phyloP scores from a whole-genome alignment of 2,888 invertebrate genomes.

The Drosophila conformis region DNA sequence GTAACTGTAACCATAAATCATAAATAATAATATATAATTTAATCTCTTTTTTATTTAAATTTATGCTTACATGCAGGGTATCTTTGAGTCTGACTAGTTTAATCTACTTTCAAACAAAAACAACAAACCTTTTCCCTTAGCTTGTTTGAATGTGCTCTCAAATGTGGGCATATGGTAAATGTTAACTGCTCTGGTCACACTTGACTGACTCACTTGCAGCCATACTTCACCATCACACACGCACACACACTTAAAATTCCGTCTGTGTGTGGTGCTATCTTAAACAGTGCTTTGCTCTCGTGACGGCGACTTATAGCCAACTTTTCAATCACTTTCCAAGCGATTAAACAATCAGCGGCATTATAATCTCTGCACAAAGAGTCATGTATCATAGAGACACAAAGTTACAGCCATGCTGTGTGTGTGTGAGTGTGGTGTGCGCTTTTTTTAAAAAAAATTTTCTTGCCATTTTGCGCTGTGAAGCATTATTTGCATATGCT shows the following conservation, averaged over 20 bases:
- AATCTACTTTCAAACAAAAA: not conserved
- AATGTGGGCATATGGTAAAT: constrained; percentile 40
- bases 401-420: constrained; percentile 29
- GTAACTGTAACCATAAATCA: not conserved
- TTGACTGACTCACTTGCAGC: constrained; percentile 45
- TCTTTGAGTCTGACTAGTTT: not conserved
- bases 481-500: constrained; percentile 80
- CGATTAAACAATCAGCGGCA: constrained; percentile 77
- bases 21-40: not conserved
- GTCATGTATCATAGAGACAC: constrained; percentile 68
- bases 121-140: not conserved
- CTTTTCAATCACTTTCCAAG: constrained; percentile 79
- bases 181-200: constrained; percentile 43
- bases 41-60: not conserved
- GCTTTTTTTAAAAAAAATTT: not conserved
- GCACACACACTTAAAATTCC: constrained; percentile 2
- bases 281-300: constrained; percentile 7
- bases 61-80: not conserved
- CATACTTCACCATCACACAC: constrained; percentile 6
- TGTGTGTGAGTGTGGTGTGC: constrained; percentile 7
- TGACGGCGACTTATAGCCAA: constrained; percentile 65
- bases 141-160: constrained; percentile 4
- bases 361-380: constrained; percentile 72
- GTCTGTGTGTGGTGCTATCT: constrained; percentile 4
- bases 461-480: constrained; percentile 55